Evolutionary conservation across 1,140 invertebrate genomes (phyloP), one percentile per base, ranked within the genome.

Genomic region (Drosophila ercepeae): DNA sequence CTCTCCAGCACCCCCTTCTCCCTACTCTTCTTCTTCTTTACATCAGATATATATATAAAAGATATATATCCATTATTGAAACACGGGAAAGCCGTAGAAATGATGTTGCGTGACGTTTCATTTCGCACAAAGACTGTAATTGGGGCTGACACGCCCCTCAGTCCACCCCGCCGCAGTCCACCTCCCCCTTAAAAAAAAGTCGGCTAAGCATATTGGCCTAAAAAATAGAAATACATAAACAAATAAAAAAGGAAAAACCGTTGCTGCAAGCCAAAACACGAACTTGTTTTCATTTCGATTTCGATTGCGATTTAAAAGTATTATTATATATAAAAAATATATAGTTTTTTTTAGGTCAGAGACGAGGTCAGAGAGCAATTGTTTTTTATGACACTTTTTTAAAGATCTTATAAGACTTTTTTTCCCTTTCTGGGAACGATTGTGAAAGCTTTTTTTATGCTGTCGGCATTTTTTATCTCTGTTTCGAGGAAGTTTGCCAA

Each of bases 101-200:
- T 86, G 88, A 88, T 86, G 82, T 88, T 82, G 82, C 82, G 82
- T 86, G 82, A 86, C 82, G 77, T 82, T 86, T 88, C 82, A 88
- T 82, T 86, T 86, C 75, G 82, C 82, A 88, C 82, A 88, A 77
- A 88, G 60, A 59, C 82, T 82, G 82, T 86, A 86, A 86, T 88
- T 86, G 82, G 57, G 72, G 48, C 71, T 54, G 41, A 50, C 70
- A 46, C 67, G 45, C 36, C 50, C 16, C 13, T 18, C 3, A 25
- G 59, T 29, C 27, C 23, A 2, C 1, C 18, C 16, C 36, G 8
- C 2, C 7, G n/a, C 58, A 19, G 1, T 9, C 4, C 44, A 21
- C 9, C 3, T 11, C 6, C n/a, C 18, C 11, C 23, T 18, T 4
- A 18, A 21, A 21, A 4, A 54, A 78, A 81, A 81, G 46, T 73